These are phyloP conservation scores for Crematogaster levior DNA, from an alignment of 2,888 invertebrate species.

Conservation along the genomic window DNA sequence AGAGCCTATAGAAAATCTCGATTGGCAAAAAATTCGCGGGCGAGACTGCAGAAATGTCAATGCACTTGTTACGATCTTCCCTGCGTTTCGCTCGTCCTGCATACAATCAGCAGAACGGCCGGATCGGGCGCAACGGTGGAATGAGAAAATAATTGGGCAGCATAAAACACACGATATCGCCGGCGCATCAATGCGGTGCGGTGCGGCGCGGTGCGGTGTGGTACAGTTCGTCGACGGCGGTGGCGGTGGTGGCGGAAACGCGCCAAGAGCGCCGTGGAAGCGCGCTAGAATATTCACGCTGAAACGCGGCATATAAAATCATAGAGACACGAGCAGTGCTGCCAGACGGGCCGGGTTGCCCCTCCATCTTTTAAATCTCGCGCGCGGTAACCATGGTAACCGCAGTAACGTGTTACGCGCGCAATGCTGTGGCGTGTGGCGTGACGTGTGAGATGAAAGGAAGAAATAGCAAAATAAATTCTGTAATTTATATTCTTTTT, in stretches of 20 bases:
- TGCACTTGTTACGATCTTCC: conserved; percentile 22
- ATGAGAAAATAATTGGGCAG: conserved; percentile 57
- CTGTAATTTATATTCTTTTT: too few species aligned
- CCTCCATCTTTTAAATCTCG: too few species aligned
- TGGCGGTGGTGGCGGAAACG: conserved; percentile 38
- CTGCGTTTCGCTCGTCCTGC: conserved; percentile 16
- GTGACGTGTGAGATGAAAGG: too few species aligned
- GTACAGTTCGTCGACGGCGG: not conserved
- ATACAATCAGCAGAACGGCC: conserved; percentile 26
- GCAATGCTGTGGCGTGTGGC: too few species aligned
- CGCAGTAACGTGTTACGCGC: too few species aligned
- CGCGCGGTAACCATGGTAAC: too few species aligned
- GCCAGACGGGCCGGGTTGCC: too few species aligned
- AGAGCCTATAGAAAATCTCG: not conserved
- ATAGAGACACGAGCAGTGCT: too few species aligned
- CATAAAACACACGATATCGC: conserved; percentile 57
- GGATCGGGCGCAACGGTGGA: conserved; percentile 36
- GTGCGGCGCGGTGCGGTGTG: not conserved
- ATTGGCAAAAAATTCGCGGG: conserved; percentile 17
- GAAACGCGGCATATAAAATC: conserved; percentile 83
- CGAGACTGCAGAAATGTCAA: conserved; percentile 26
- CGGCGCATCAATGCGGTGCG: conserved; percentile 28
- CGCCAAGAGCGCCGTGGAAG: conserved; percentile 62
- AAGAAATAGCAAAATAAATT: too few species aligned
- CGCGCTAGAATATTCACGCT: conserved; percentile 74